These are phyloP conservation scores for Brachycybe producta DNA, from an alignment of 2,888 invertebrate genomes.

Conservation along the genomic window DNA sequence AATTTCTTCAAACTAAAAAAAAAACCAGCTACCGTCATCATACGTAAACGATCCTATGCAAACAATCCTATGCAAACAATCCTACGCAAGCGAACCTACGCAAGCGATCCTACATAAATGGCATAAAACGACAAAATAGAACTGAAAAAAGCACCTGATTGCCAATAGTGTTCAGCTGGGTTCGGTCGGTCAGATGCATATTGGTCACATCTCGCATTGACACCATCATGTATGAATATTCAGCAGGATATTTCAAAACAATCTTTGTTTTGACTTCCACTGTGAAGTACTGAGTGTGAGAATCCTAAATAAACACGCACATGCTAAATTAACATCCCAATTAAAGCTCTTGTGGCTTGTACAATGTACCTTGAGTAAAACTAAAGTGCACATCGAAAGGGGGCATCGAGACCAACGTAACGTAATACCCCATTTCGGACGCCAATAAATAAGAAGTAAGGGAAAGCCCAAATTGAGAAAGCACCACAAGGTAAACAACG, in stretches of 20 bases:
- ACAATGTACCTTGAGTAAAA: conserved; percentile 14
- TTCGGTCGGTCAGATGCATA: background rate
- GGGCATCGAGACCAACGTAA: conserved; percentile 8
- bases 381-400: conserved; percentile 4
- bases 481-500: conserved; percentile 11
- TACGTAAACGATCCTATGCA: no score
- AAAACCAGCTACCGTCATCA: no score
- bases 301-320: background rate
- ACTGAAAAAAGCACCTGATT: background rate
- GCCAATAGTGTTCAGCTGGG: background rate
- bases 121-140: no score
- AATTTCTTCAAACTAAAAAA: no score
- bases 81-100: no score
- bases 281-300: conserved; percentile 1
- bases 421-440: conserved; percentile 17
- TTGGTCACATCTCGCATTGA: conserved; percentile 1
- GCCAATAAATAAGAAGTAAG: conserved; percentile 18
- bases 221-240: conserved; percentile 1
- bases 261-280: conserved; percentile 4
- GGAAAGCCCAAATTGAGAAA: conserved; percentile 16
- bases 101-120: no score
- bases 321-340: background rate
- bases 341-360: background rate
- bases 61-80: no score
- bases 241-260: conserved; percentile 2